A percentile compares a stretch with the other conserved stretches of the same genome.
Evolutionary conservation across 2,113 vertebrate genomes (phyloP).

Genomic region (Podarcis muralis): DNA sequence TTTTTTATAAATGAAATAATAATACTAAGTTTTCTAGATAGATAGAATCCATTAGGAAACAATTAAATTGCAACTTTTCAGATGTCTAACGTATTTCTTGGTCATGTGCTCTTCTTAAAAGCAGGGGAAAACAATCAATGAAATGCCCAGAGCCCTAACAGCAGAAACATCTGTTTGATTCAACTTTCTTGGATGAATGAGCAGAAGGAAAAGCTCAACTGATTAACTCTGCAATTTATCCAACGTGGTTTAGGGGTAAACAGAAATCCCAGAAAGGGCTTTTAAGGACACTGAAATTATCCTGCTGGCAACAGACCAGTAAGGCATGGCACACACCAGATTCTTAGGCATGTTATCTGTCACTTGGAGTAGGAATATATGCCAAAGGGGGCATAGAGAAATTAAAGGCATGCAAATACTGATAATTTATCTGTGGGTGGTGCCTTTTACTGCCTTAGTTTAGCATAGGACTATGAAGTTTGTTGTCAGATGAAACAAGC

Average conservation of each 20-base stretch:
- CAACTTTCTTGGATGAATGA: slow-evolving; percentile 63
- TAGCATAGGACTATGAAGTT: neutral
- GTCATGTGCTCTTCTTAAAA: slow-evolving; percentile 42
- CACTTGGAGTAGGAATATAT: neutral
- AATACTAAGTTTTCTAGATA: slow-evolving; percentile 16
- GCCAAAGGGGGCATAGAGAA: neutral
- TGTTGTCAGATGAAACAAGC: neutral
- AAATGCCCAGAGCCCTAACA: slow-evolving; percentile 59
- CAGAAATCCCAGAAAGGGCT: slow-evolving; percentile 68
- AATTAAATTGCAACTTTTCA: slow-evolving; percentile 43
- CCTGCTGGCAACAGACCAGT: slow-evolving; percentile 59
- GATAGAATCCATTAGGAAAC: neutral
- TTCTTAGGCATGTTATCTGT: neutral
- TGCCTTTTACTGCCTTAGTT: neutral
- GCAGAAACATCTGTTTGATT: slow-evolving; percentile 63
- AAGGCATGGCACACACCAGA: slow-evolving; percentile 22
- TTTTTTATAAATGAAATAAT: neutral
- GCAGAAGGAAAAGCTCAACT: slow-evolving; percentile 64
- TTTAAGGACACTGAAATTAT: slow-evolving; percentile 59
- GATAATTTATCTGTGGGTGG: neutral
- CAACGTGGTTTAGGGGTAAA: slow-evolving; percentile 53
- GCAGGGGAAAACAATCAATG: slow-evolving; percentile 42
- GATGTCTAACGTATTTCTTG: slow-evolving; percentile 10
- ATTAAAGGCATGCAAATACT: neutral
- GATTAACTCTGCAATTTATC: slow-evolving; percentile 69